Base-by-base conservation (phyloP, 2,888 invertebrate genomes). In the Phaedon cochleariae region DNA sequence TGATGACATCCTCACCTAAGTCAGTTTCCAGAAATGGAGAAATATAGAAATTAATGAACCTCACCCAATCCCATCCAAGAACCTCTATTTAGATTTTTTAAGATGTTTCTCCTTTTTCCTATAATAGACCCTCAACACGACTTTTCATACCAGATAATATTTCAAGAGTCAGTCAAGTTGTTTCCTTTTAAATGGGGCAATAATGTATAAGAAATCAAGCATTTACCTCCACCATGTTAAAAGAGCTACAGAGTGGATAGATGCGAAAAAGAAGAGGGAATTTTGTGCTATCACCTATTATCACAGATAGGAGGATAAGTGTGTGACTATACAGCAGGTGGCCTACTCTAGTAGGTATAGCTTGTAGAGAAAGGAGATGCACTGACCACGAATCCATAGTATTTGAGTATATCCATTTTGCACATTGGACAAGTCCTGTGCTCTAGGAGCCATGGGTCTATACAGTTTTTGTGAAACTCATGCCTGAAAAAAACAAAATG, bases 341-440 rank as follows among this genome's bases (percentile, higher is more conserved):
- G 22, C 26, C 66, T 68, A 68, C 62, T 57, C 72, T 76, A 73
- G 73, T 72, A 74, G 73, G 73, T 72, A 66, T 76, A 78, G 73
- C 74, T 74, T 68, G 73, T 75, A 68, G 72, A 64, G 71, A 74
- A 77, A 75, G 80, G 74, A 80, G 82, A 68, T 81, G 76, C 84
- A 88, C 91, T 90, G 83, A 92, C 93, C 89, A 93, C 92, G 84
- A 92, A 92, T 71, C 94, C 94, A 79, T 94, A 94, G 81, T 92
- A 91, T 80, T 95, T 93, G 68, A 97, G 88, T 76, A 97, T 97
- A 84, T 97, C 97, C 90, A 95, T 91, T 84, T 97, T 97, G 85
- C 97, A 97, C 95, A 97, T 96, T 9, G 97, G 97, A 83, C 97
- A 97, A 31, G 96, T 96, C 71, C 96, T 88, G 83, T 97, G 96